Conservation (phyloP, 2,113 vertebrate species). For the Channa maculata region DNA sequence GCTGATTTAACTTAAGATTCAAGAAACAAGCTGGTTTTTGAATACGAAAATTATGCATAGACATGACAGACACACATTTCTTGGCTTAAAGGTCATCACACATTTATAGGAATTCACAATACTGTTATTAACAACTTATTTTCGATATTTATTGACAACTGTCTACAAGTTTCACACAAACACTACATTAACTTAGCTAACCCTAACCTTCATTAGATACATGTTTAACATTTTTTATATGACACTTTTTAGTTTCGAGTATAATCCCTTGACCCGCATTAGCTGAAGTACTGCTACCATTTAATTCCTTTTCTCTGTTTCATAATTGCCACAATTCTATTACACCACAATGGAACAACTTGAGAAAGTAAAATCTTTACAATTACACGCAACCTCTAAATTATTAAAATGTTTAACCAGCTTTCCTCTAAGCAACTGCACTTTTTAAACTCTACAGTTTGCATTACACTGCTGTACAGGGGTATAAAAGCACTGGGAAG, state of each 20-base stretch:
- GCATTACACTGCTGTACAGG: too few species aligned
- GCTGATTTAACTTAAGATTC: background rate
- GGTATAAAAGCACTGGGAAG: background rate
- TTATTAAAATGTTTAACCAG: background rate
- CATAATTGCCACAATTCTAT: background rate
- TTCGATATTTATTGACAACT: background rate
- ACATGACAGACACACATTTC: background rate
- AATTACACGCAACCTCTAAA: background rate
- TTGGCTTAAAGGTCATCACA: background rate
- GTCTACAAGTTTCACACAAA: background rate
- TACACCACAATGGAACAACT: background rate
- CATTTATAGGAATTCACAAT: background rate
- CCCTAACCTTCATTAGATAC: background rate
- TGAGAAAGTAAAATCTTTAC: background rate
- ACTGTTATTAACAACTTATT: background rate
- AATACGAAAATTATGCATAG: background rate
- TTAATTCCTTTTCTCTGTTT: background rate
- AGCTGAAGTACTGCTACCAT: background rate
- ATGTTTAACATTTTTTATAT: background rate
- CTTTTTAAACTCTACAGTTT: too few species aligned
- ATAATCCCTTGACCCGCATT: background rate
- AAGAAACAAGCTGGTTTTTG: background rate
- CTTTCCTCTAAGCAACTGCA: slow-evolving; percentile 4
- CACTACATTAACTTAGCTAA: background rate
- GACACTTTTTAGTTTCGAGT: background rate